These are phyloP conservation scores for Pissodes strobi DNA, from an alignment of 1,140 invertebrate genomes.

Conservation along the genomic window DNA sequence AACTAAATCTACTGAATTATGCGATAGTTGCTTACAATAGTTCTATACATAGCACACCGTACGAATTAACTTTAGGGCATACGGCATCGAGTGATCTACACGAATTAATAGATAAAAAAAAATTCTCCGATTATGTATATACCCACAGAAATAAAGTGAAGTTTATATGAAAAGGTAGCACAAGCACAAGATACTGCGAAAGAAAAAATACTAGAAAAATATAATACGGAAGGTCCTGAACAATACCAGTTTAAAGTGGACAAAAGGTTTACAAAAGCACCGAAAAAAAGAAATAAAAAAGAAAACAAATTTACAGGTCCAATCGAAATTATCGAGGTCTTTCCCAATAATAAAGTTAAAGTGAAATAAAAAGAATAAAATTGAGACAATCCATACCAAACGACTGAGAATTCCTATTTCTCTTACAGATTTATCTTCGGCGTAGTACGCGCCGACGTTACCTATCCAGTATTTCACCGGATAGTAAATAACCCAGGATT, in stretches of 20 bases:
- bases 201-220: not conserved
- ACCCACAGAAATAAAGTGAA: constrained; percentile 1
- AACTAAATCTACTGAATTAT: too few relatives aligned
- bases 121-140: too few relatives aligned
- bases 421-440: too few relatives aligned
- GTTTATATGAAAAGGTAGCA: not conserved
- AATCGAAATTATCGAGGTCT: not conserved
- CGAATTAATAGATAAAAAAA: too few relatives aligned
- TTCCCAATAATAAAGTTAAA: not conserved
- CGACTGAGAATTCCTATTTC: too few relatives aligned
- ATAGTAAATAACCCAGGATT: too few relatives aligned
- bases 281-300: not conserved
- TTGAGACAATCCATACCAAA: not conserved
- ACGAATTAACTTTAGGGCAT: too few relatives aligned
- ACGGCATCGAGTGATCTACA: too few relatives aligned
- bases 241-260: not conserved
- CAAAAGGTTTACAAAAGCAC: not conserved
- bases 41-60: too few relatives aligned
- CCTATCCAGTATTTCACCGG: too few relatives aligned
- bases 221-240: constrained; percentile 1
- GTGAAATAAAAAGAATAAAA: constrained; percentile 6
- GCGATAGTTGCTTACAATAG: too few relatives aligned
- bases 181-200: not conserved
- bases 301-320: constrained; percentile 1
- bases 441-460: too few relatives aligned